Evolutionary conservation across 2,797 vertebrate species (phyloP), one percentile per base, ranked within the genome.

Genomic region (Todus mexicanus): DNA sequence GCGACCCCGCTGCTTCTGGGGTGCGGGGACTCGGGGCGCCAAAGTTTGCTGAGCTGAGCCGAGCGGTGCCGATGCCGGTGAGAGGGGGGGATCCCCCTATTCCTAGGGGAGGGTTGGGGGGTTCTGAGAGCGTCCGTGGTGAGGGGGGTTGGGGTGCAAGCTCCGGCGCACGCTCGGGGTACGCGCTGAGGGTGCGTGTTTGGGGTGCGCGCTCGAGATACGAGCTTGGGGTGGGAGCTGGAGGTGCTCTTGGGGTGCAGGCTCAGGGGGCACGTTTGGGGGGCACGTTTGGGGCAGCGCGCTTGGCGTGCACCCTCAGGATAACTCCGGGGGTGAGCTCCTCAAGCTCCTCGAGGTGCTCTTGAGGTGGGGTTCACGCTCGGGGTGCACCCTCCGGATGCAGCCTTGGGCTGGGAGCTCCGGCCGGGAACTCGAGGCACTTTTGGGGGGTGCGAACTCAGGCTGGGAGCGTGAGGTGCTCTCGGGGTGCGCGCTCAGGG

Each of bases 11-110:
- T 26, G 7, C 53, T 7, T 12, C 22, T 7, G 8, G 17, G 68
- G 14, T 2, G 1, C 1, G 6, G 59, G 17, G 33, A 64, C 54
- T 75, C 6, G 47, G 84, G 87, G 87, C 87, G 69, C 73, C 87
- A 57, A 95, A 95, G 87, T 94, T 95, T 92, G 76, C 87, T 61
- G 77, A 35, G 69, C 45, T 10, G 13, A 76, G 76, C 50, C 59
- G 60, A 71, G 33, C 3, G 10, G 74, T 19, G 9, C 10, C 1
- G 47, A 68, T 43, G 63, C 42, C 3, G 7, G 29, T 0, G 8
- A 47, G 18, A 45, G 48, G 47, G 43, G 26, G 22, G 43, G 43
- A 15, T 23, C 38, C 66, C 68, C 25, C 1, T 0, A 8, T 15
- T 4, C 5, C 48, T 26, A n/a, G 7, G 23, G 5, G 10, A 4